phyloP scores from a whole-genome alignment of 2,797 vertebrate genomes.

The Oophaga sylvatica region DNA sequence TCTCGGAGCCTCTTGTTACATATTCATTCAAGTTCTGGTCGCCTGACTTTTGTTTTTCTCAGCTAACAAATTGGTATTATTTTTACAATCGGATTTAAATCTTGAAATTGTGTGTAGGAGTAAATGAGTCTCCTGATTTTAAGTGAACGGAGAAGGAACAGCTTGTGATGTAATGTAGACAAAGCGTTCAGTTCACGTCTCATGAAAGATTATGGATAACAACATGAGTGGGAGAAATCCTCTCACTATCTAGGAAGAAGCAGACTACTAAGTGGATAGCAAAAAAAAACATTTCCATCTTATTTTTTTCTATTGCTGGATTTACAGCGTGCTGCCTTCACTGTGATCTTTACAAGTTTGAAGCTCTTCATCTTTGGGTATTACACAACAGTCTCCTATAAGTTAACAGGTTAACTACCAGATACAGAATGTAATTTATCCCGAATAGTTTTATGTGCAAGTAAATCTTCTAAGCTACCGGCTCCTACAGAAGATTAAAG shows the following conservation, averaged over 20 bases:
- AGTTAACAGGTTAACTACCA: slow-evolving; percentile 5
- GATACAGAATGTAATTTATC: slow-evolving; percentile 18
- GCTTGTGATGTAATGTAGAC: slow-evolving; percentile 49
- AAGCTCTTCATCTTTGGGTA: slow-evolving; percentile 14
- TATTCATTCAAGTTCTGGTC: not conserved
- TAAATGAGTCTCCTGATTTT: not conserved
- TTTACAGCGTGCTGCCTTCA: not conserved
- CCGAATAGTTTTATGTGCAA: not conserved
- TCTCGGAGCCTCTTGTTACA: not conserved
- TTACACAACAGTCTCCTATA: not conserved
- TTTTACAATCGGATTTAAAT: slow-evolving; percentile 9
- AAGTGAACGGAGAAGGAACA: slow-evolving; percentile 36
- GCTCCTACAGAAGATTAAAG: not conserved
- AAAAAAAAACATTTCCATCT: not conserved
- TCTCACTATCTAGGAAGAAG: slow-evolving; percentile 33
- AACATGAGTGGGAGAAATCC: slow-evolving; percentile 43
- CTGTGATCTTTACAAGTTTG: not conserved
- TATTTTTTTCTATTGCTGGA: slow-evolving; percentile 10
- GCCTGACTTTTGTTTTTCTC: not conserved
- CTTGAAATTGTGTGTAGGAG: slow-evolving; percentile 46
- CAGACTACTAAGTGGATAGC: not conserved
- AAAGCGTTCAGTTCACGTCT: slow-evolving; percentile 13
- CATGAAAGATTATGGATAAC: slow-evolving; percentile 40
- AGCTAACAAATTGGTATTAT: not conserved
- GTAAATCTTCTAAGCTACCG: not conserved